phyloP scores from a whole-genome alignment of 2,797 vertebrate genomes.

The Ctenochaetus hawaiiensis region DNA sequence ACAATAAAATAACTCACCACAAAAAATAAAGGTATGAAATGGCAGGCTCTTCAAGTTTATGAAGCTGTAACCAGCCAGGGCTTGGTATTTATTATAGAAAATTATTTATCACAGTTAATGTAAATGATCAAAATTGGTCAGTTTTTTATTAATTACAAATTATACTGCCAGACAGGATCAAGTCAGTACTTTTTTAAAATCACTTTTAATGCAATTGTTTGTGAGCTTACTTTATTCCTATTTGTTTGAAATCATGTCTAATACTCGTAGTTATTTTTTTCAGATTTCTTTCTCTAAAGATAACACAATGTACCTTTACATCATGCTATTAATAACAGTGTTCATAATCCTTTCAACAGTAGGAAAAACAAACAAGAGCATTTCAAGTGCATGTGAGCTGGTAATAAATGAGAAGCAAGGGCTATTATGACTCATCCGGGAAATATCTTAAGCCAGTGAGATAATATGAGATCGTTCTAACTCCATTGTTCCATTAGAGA shows the following conservation, averaged over 20 bases:
- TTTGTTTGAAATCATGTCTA: neutral
- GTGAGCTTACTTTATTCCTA: neutral
- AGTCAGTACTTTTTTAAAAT: neutral
- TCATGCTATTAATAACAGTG: neutral
- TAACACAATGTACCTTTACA: neutral
- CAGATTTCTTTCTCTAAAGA: neutral
- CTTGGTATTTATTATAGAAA: neutral
- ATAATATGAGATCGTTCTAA: neutral
- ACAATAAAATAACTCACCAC: neutral
- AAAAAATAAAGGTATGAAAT: neutral
- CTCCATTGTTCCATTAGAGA: neutral
- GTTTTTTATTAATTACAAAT: no score
- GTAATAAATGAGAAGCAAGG: slow-evolving; percentile 1
- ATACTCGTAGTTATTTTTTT: neutral
- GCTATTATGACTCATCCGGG: slow-evolving; percentile 17
- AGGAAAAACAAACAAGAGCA: neutral
- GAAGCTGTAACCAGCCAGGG: no score
- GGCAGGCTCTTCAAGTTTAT: neutral
- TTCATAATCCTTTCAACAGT: neutral
- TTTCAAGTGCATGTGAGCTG: slow-evolving; percentile 9
- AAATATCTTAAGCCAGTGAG: slow-evolving; percentile 28
- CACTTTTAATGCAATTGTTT: neutral
- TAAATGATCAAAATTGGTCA: no score
- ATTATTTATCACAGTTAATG: no score
- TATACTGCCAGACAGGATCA: no score